A percentile compares a stretch with the other conserved stretches of the same genome.
Evolutionary conservation across 2,888 invertebrate species (phyloP).

Genomic region (Therioaphis trifolii): DNA sequence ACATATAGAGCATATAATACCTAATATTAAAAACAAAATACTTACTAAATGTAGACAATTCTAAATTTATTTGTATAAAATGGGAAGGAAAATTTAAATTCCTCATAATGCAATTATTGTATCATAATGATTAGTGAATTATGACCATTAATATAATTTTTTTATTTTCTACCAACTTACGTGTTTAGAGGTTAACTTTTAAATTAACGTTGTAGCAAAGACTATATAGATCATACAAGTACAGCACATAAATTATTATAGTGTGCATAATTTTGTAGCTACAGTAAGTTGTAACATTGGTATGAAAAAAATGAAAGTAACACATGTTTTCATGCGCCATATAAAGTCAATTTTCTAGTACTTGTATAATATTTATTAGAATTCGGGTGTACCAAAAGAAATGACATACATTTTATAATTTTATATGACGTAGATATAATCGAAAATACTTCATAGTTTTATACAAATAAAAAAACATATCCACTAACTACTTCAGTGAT

Average conservation of each 20-base stretch:
- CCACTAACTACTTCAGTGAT: not conserved
- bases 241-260: conserved; percentile 1
- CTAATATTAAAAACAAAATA: too few relatives aligned
- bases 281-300: not conserved
- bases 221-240: too few relatives aligned
- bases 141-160: too few relatives aligned
- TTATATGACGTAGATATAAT: not conserved
- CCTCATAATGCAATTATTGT: too few relatives aligned
- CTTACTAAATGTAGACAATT: too few relatives aligned
- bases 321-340: conserved; percentile 33
- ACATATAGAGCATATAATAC: too few relatives aligned
- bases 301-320: conserved; percentile 38
- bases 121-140: too few relatives aligned
- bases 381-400: not conserved
- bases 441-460: not conserved
- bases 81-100: too few relatives aligned
- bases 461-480: not conserved
- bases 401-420: not conserved
- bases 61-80: too few relatives aligned
- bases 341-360: conserved; percentile 21
- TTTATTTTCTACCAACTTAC: too few relatives aligned
- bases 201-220: too few relatives aligned
- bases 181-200: too few relatives aligned
- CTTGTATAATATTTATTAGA: not conserved
- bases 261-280: not conserved